phyloP scores from a whole-genome alignment of 2,113 vertebrate species.

The Spermophilus dauricus region DNA sequence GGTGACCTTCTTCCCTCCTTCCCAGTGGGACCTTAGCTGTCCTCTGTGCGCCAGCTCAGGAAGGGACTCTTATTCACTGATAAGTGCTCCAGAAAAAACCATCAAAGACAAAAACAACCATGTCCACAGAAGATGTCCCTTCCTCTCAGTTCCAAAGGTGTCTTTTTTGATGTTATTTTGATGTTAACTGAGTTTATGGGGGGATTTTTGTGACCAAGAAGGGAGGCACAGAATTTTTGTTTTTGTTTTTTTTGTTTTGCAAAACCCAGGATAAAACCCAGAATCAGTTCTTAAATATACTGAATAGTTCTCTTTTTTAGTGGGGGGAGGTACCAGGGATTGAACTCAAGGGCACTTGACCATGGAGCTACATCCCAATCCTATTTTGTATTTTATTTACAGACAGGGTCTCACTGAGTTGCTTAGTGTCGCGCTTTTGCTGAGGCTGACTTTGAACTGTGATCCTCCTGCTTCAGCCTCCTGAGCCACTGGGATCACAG shows the following conservation, averaged over 20 bases:
- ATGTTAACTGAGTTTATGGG: not conserved
- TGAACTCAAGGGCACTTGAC: no score
- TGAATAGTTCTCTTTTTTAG: no score
- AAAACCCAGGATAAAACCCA: not conserved
- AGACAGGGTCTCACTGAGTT: no score
- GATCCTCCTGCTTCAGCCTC: no score
- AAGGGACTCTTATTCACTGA: not conserved
- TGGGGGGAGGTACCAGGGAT: no score
- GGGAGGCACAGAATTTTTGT: not conserved
- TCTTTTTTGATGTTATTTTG: conserved; percentile 18
- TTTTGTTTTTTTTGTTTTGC: no score
- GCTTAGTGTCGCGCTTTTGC: no score
- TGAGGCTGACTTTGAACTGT: no score
- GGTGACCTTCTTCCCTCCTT: not conserved
- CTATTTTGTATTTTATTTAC: no score
- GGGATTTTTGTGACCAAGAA: not conserved
- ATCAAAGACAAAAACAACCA: not conserved
- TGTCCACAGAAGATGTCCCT: not conserved
- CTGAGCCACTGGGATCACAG: no score
- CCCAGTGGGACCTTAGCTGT: not conserved
- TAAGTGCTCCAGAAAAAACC: not conserved
- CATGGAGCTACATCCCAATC: no score
- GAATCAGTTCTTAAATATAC: not conserved
- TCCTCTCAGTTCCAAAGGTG: not conserved
- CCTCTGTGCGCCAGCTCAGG: no score